phyloP scores from a whole-genome alignment of 2,888 invertebrate genomes.

The Lepidochitona cinerea region DNA sequence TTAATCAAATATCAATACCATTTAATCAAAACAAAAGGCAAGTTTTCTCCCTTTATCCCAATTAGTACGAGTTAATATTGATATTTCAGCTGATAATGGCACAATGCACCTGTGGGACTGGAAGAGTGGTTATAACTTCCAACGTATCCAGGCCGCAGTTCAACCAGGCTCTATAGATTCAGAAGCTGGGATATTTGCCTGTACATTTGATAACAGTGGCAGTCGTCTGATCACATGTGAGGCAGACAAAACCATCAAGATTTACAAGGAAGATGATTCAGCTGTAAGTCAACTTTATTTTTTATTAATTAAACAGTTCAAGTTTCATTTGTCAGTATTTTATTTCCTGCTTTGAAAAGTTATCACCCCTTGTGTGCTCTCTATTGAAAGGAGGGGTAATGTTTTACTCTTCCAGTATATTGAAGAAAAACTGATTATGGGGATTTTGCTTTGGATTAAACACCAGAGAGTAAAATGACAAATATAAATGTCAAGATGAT shows the following conservation, averaged over 20 bases:
- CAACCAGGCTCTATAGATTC: slow-evolving; percentile 99
- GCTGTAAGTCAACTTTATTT: slow-evolving; percentile 75
- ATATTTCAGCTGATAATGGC: slow-evolving; percentile 86
- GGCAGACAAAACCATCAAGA: slow-evolving; percentile 99
- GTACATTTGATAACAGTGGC: slow-evolving; percentile 96
- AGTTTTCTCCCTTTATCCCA: no score
- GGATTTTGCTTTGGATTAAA: background rate
- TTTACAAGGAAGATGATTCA: slow-evolving; percentile 96
- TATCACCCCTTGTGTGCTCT: background rate
- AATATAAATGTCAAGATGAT: no score
- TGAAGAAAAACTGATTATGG: background rate
- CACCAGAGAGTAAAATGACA: no score
- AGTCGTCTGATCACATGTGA: slow-evolving; percentile 95
- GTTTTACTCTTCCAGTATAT: no score
- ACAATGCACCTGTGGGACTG: slow-evolving; percentile 99
- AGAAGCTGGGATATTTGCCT: slow-evolving; percentile 97
- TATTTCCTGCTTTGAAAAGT: background rate
- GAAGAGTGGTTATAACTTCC: slow-evolving; percentile 99
- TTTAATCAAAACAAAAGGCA: no score
- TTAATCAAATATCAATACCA: no score
- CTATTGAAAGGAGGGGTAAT: no score
- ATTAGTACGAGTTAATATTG: no score
- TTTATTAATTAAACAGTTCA: background rate
- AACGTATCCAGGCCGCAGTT: slow-evolving; percentile 85
- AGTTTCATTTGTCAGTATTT: background rate